Percentiles rank a stretch among this genome's conserved stretches.
These are phyloP conservation scores for Picathartes gymnocephalus DNA, from an alignment of 2,113 vertebrate species.

Conservation along the genomic window DNA sequence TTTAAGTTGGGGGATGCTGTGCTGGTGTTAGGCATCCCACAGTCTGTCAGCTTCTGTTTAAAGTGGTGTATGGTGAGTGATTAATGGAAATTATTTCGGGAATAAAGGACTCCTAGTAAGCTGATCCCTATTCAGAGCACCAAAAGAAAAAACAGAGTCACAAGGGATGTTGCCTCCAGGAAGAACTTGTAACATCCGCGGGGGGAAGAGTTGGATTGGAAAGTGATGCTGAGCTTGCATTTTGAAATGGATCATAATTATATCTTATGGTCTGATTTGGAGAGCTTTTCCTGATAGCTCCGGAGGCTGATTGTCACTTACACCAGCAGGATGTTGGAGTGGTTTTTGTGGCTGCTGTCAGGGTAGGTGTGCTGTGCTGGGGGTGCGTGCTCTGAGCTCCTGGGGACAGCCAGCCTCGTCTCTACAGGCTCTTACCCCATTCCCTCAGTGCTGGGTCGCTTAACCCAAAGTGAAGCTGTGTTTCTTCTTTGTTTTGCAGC, in stretches of 20 bases:
- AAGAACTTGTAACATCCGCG: neutral
- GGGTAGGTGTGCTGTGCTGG: neutral
- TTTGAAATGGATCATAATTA: constrained; percentile 42
- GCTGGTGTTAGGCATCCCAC: neutral
- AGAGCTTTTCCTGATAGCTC: constrained; percentile 13
- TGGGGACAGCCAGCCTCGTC: neutral
- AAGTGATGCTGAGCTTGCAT: constrained; percentile 36
- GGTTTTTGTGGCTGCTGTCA: neutral
- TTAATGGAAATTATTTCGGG: constrained; percentile 48
- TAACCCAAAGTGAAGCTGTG: neutral
- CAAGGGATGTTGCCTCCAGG: constrained; percentile 26
- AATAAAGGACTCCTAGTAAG: constrained; percentile 57
- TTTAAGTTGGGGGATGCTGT: constrained; percentile 4
- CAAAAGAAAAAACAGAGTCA: constrained; percentile 52
- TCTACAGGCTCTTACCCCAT: neutral
- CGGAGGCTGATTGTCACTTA: neutral
- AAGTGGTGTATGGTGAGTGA: constrained; percentile 33
- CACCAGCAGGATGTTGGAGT: neutral
- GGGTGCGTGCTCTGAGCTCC: neutral
- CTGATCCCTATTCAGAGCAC: constrained; percentile 50
- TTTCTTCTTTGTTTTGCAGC: neutral
- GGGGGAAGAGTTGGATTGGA: constrained; percentile 4
- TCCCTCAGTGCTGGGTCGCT: fast-evolving
- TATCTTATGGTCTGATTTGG: constrained; percentile 5
- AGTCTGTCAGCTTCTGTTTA: constrained; percentile 28